A percentile compares a stretch with the other conserved stretches of the same genome.
phyloP scores from a whole-genome alignment of 2,888 invertebrate genomes.

The Taphrorychus bicolor region DNA sequence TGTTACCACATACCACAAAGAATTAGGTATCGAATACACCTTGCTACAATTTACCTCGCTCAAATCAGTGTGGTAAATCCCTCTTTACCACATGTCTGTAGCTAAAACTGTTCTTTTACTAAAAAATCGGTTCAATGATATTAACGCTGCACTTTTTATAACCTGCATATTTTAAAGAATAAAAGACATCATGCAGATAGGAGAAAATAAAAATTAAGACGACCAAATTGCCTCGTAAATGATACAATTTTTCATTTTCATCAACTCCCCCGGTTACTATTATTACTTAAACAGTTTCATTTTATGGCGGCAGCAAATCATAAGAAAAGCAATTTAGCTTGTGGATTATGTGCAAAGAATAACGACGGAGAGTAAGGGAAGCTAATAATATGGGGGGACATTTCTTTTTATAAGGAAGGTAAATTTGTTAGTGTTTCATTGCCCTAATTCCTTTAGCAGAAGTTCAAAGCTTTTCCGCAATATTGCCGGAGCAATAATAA shows the following conservation, averaged over 20 bases:
- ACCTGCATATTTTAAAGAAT: too few species aligned
- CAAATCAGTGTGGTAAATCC: too few species aligned
- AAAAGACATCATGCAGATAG: too few species aligned
- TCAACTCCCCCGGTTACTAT: constrained; percentile 28
- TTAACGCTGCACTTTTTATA: too few species aligned
- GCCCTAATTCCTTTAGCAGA: neutral
- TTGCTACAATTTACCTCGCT: too few species aligned
- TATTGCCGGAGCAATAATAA: neutral
- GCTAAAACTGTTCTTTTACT: too few species aligned
- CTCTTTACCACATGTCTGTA: too few species aligned
- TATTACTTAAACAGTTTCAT: constrained; percentile 37
- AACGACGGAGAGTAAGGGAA: constrained; percentile 9
- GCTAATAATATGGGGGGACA: constrained; percentile 1
- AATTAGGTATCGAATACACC: too few species aligned
- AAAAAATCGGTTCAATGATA: too few species aligned
- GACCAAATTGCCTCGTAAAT: constrained; percentile 26
- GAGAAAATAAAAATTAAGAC: constrained; percentile 15
- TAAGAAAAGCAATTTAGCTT: constrained; percentile 27
- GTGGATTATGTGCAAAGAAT: constrained; percentile 29
- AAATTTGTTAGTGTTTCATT: neutral
- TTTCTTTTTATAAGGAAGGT: neutral
- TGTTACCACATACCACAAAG: too few species aligned
- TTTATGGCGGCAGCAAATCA: constrained; percentile 35
- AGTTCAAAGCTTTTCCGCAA: neutral
- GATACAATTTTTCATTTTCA: constrained; percentile 36